Percentiles rank a stretch among this genome's conserved stretches.
phyloP scores from a whole-genome alignment of 2,113 vertebrate species.

The Archilochus colubris region DNA sequence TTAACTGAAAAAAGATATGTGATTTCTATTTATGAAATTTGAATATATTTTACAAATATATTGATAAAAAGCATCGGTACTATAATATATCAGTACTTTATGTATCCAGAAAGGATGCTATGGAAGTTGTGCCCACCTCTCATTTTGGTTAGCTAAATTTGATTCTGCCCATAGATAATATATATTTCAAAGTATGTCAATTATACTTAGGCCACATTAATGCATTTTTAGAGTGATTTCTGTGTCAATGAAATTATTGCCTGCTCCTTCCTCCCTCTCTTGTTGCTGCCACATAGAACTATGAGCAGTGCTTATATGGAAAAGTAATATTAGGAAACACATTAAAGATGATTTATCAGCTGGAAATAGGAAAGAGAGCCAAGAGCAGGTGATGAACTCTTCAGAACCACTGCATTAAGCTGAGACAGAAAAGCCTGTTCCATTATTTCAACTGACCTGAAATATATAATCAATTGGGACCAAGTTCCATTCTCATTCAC shows the following conservation, averaged over 20 bases:
- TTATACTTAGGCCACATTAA: conserved; percentile 54
- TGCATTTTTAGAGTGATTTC: conserved; percentile 59
- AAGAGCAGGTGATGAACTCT: conserved; percentile 68
- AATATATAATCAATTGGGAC: conserved; percentile 63
- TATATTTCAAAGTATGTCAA: conserved; percentile 50
- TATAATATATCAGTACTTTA: not conserved
- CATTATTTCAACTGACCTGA: conserved; percentile 70
- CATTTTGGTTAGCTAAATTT: conserved; percentile 14
- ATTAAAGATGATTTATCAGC: conserved; percentile 70
- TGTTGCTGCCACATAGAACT: conserved; percentile 31
- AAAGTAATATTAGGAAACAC: conserved; percentile 60
- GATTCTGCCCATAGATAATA: conserved; percentile 25
- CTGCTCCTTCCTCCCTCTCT: not conserved
- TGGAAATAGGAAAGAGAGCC: conserved; percentile 67
- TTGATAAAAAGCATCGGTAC: not conserved
- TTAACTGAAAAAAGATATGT: conserved; percentile 24
- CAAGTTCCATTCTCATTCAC: conserved; percentile 62
- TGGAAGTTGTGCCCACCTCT: not conserved
- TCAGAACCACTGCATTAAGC: conserved; percentile 68
- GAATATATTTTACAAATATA: not conserved
- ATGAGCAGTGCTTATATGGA: conserved; percentile 20
- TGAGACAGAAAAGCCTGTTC: conserved; percentile 60
- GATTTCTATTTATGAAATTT: not conserved
- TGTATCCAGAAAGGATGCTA: not conserved
- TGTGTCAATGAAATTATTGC: conserved; percentile 60